Base-by-base conservation (phyloP, 2,797 vertebrate species). In the Gallirallus australis region DNA sequence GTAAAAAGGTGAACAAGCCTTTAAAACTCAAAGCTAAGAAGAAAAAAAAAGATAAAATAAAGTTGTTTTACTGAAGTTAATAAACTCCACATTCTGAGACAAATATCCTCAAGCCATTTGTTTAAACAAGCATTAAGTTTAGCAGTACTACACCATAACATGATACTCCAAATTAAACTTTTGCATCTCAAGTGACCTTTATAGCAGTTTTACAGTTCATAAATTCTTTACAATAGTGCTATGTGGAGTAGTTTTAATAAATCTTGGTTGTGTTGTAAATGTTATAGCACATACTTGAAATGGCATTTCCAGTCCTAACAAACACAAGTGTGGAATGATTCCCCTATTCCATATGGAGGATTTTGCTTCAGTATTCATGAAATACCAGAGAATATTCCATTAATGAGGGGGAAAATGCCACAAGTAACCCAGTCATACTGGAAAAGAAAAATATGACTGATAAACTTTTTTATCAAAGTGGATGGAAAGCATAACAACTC, bases 161-260 rank as follows among this genome's bases (percentile, higher is more conserved):
- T 96, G 97, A 97, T 97, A 97, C 86, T 98, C 81, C 93, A 98
- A 97, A 98, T 98, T 97, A 98, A 98, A 98, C 96, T 95, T 97
- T 95, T 98, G 94, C 96, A 97, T 98, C 97, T 98, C 97, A 96
- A 97, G 92, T 97, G 97, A 97, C 97, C 97, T 97, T 97, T 98
- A 95, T 95, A 90, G 93, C 90, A 87, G 86, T 97, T 98, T 97
- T 97, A 97, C 97, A 98, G 97, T 96, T 98, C 97, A 97, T 98
- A 98, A 98, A 98, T 97, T 96, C 96, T 97, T 97, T 96, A 95
- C 95, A 97, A 87, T 94, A 69, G 91, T 97, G 92, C 96, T 97
- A 97, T 89, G 89, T 93, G 88, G 97, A 96, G 93, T 89, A 94
- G 60, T 97, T 97, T 97, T 97, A 97, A 97, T 98, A 98, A 98